Base-by-base conservation (phyloP, 2,113 vertebrate species). In the Geothlypis trichas region DNA sequence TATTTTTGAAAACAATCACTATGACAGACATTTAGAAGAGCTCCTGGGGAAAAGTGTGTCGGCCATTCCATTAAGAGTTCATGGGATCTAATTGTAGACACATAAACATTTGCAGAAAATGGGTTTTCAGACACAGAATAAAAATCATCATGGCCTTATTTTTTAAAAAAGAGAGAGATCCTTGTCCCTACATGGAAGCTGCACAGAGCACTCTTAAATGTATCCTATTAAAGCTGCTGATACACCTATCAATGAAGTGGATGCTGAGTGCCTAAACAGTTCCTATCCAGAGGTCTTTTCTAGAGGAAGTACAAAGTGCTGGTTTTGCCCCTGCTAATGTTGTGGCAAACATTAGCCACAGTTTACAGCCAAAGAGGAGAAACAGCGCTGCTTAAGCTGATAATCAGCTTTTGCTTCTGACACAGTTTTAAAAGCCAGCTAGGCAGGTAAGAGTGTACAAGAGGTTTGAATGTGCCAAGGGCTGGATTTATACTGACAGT, bases 401-500 rank as follows among this genome's bases (percentile, higher is more conserved):
- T 96, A 79, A 95, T 76, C 88, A 84, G 78, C 83, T 94, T 94
- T 93, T 81, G 46, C 31, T 66, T 55, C 83, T 96, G 87, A 93
- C 68, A 90, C 55, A 35, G 51, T 66, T 92, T 87, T 72, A 84
- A 88, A 74, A 88, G 57, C 86, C 28, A 35, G 27, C 39, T 81
- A 58, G 80, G 72, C 80, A 87, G 80, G 87, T 94, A 61, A 89
- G 59, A 92, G 59, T 23, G 47, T 41, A 42, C 2, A 0, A 72
- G 75, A 87, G 71, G 58, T 88, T 3, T 85, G 63, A 85, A 83
- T 4, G 22, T 81, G 66, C 81, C 85, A 66, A 66, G 42, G 62
- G 72, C 71, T 95, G 86, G 85, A 79, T 95, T 95, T 86, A 73
- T 49, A 49, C 77, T 79, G 74, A 78, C n/a, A 67, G 39, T 31